Evolutionary conservation across 2,113 vertebrate genomes (phyloP).

Genomic region (Chloropsis cyanopogon): DNA sequence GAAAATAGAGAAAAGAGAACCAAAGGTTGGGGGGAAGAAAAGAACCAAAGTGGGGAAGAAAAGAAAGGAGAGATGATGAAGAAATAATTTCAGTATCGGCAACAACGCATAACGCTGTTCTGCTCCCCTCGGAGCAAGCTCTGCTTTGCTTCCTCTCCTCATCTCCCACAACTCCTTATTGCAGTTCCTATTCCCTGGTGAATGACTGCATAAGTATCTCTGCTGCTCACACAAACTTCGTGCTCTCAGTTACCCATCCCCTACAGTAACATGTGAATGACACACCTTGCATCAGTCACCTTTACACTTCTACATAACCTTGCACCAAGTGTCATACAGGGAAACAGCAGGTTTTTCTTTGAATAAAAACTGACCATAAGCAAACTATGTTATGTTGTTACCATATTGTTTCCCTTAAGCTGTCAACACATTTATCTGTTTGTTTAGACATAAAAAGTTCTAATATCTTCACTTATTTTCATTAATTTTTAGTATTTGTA

Average conservation of each 20-base stretch:
- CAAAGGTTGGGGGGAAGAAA: background rate
- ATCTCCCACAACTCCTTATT: too few species aligned
- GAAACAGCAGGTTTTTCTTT: background rate
- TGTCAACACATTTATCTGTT: background rate
- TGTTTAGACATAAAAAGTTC: background rate
- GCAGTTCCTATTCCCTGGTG: background rate
- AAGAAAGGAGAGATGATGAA: background rate
- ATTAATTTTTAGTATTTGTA: background rate
- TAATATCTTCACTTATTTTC: background rate
- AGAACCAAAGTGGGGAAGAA: background rate
- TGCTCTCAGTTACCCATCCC: background rate
- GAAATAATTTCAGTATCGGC: background rate
- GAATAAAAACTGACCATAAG: background rate
- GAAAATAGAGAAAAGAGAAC: background rate
- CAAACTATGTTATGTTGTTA: background rate
- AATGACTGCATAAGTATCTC: fast-evolving
- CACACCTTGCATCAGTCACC: background rate
- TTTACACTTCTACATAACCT: background rate
- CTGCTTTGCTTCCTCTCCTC: background rate
- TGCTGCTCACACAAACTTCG: background rate
- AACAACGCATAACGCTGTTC: background rate
- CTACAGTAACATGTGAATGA: background rate
- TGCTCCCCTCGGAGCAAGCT: background rate
- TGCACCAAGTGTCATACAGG: background rate
- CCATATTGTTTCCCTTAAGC: background rate